These are phyloP conservation scores for Picus viridis DNA, from an alignment of 2,797 vertebrate genomes.

Conservation along the genomic window DNA sequence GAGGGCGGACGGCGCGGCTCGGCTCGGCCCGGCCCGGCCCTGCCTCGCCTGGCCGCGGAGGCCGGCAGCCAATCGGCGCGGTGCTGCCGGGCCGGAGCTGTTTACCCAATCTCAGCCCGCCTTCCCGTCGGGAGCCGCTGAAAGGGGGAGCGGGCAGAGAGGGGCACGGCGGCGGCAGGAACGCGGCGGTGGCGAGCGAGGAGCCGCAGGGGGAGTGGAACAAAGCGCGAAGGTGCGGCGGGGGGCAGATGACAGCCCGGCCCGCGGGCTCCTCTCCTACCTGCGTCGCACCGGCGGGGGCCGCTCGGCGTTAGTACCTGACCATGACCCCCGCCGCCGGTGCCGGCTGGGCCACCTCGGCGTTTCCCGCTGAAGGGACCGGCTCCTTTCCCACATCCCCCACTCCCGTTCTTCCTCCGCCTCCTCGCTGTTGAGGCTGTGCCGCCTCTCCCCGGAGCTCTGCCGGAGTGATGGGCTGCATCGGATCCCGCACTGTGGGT, in stretches of 20 bases:
- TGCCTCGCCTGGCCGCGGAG: constrained; percentile 13
- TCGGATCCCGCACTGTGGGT: constrained; percentile 84
- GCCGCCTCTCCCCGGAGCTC: constrained; percentile 40
- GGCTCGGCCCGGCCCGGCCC: background rate
- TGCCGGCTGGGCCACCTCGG: constrained; percentile 34
- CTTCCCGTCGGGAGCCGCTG: constrained; percentile 8
- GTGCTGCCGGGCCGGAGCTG: constrained; percentile 39
- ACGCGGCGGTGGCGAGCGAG: constrained; percentile 63
- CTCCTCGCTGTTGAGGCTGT: constrained; percentile 20
- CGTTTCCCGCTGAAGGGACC: constrained; percentile 14
- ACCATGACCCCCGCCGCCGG: constrained; percentile 26
- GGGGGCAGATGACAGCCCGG: constrained; percentile 45
- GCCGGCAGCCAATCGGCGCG: constrained; percentile 55
- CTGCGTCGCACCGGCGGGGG: background rate
- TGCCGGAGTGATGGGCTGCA: constrained; percentile 81
- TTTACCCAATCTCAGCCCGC: constrained; percentile 41
- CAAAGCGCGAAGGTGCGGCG: constrained; percentile 58
- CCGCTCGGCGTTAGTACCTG: background rate
- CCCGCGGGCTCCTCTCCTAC: background rate
- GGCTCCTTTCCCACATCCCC: background rate
- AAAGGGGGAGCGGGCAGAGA: constrained; percentile 27
- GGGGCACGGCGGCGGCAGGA: constrained; percentile 43
- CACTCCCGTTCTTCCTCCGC: background rate
- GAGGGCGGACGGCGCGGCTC: background rate
- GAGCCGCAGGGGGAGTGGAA: constrained; percentile 2